Evolutionary conservation across 2,797 vertebrate species (phyloP), one percentile per base, ranked within the genome.

Genomic region (Neoniphon sammara): DNA sequence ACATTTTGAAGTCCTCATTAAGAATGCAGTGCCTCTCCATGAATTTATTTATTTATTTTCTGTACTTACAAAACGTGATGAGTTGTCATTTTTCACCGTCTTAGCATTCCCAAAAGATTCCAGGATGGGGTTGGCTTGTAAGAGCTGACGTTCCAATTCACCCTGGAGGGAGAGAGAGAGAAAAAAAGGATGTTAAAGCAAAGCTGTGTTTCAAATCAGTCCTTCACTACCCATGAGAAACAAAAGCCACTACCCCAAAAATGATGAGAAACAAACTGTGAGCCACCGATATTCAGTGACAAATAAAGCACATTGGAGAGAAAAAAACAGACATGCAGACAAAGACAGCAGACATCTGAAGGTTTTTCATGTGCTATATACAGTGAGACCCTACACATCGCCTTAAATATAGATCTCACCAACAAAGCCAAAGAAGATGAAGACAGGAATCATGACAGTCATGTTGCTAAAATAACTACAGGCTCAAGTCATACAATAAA

Each of bases 71-170:
- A 99, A 99, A 87, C 98, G 96, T 67, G 98, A 99, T 0, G 98
- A 99, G 89, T 99, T 99, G 94, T 99, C 98, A 15, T 99, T 99
- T 91, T 99, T 99, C 93, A 99, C 98, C 1, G 98, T 99, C 93
- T 99, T 99, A 14, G 97, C 98, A 2, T 99, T 99, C 71, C 98
- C 98, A 21, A 99, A 99, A 17, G 98, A 97, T 82, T 99, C 98
- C 69, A 99, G 93, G 79, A 99, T 99, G 82, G 98, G 98, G 88
- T 99, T 99, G 25, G 98, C 98, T 92, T 99, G 98, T 70, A 99
- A 94, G 81, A 99, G 97, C 82, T 99, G 98, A 49, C 97, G 95
- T 82, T 99, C 98, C 92, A 99, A 87, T 92, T 99, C 98, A 31
- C 98, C 98, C 98, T 99, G 75, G 74, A 74, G 15, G 74, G 56